Conservation (phyloP, 1,140 invertebrate species). For the Sminthurides bifidus region DNA sequence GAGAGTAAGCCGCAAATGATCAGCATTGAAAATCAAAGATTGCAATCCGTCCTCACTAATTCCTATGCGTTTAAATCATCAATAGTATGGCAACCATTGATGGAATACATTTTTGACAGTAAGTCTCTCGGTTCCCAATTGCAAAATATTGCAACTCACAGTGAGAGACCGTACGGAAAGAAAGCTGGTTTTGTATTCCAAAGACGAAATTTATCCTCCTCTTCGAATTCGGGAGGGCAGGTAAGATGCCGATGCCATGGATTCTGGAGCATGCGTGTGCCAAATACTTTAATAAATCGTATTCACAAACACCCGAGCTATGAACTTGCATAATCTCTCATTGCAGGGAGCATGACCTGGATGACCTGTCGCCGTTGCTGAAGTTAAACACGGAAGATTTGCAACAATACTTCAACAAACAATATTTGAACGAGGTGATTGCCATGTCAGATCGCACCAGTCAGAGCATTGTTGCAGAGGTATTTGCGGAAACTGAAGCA, state of each 20-base stretch:
- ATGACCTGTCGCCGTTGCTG: conserved; percentile 21
- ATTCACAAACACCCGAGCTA: neutral
- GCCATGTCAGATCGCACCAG: conserved; percentile 16
- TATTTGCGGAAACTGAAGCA: neutral
- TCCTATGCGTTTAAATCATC: no score
- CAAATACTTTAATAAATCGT: neutral
- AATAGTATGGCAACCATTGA: no score
- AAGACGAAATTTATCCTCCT: conserved; percentile 17
- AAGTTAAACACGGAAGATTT: conserved; percentile 2
- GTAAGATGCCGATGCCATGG: conserved; percentile 1
- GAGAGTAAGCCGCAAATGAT: no score
- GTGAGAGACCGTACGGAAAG: neutral
- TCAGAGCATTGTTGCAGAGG: conserved; percentile 19
- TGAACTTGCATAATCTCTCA: neutral
- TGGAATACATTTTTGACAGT: no score
- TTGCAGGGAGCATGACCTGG: conserved; percentile 25
- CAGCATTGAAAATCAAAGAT: no score
- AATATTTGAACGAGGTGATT: conserved; percentile 17
- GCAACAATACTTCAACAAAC: conserved; percentile 11
- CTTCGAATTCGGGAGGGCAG: conserved; percentile 21
- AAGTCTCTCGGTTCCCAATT: no score
- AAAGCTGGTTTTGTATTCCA: conserved; percentile 21
- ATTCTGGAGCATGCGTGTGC: neutral
- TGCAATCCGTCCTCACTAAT: no score
- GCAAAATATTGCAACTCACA: neutral